Evolutionary conservation across 2,888 invertebrate species (phyloP).

Genomic region (Selenia dentaria): DNA sequence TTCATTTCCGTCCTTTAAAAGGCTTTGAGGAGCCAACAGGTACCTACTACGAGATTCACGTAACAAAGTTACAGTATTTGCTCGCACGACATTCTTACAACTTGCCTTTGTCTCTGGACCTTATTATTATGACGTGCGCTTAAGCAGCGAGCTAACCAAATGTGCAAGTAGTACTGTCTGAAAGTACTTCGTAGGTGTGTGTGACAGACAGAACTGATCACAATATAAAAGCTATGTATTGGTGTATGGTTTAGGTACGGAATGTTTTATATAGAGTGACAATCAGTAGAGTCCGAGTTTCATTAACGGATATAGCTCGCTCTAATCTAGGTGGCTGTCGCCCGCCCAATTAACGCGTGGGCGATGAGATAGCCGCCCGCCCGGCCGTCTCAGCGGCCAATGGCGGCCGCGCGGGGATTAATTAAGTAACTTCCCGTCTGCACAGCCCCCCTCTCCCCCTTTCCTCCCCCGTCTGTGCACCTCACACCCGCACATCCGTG

Average conservation of each 20-base stretch:
- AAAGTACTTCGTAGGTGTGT: too few relatives aligned
- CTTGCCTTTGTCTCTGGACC: constrained; percentile 24
- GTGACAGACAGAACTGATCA: too few relatives aligned
- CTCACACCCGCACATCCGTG: constrained; percentile 58
- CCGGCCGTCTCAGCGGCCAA: constrained; percentile 73
- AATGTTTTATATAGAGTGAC: constrained; percentile 23
- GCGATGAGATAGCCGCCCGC: constrained; percentile 75
- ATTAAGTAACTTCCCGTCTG: constrained; percentile 82
- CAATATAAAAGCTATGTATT: constrained; percentile 26
- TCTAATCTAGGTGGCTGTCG: constrained; percentile 66
- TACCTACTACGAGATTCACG: constrained; percentile 27
- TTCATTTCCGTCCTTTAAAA: constrained; percentile 56
- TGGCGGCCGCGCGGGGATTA: constrained; percentile 82
- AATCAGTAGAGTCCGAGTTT: constrained; percentile 53
- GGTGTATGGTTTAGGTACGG: constrained; percentile 21
- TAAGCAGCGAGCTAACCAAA: constrained; percentile 21
- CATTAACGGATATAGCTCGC: constrained; percentile 67
- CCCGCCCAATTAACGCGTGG: constrained; percentile 83
- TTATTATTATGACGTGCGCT: constrained; percentile 28
- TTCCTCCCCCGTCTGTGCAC: constrained; percentile 41
- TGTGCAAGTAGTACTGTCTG: constrained; percentile 9
- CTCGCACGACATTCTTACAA: constrained; percentile 30
- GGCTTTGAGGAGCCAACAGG: constrained; percentile 44
- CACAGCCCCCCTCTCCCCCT: constrained; percentile 49
- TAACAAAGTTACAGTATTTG: constrained; percentile 33